Conservation (phyloP, 1,140 invertebrate species). For the Megathymus violae region DNA sequence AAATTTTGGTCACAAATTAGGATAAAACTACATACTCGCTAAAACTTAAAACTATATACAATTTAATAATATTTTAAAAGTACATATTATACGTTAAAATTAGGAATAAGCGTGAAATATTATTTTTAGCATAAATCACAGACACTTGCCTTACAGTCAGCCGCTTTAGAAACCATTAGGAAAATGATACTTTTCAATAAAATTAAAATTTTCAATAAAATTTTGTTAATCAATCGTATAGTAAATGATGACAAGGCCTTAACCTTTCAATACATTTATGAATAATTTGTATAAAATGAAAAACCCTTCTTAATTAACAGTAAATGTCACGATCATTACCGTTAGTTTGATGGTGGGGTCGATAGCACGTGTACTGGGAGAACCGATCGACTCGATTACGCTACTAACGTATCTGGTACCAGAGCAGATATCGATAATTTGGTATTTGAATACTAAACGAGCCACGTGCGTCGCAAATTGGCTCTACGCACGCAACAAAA, state of each 20-base stretch:
- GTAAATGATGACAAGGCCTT: conserved; percentile 17
- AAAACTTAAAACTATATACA: conserved; percentile 76
- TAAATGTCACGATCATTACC: background rate
- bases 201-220: no score
- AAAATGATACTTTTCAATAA: conserved; percentile 26
- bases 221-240: conserved; percentile 19
- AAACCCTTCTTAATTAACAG: background rate
- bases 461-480: conserved; percentile 7
- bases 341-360: background rate
- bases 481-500: conserved; percentile 43
- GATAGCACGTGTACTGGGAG: background rate
- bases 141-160: conserved; percentile 71
- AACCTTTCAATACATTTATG: conserved; percentile 4
- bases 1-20: conserved; percentile 72
- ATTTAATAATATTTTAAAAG: conserved; percentile 52
- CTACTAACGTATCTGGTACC: background rate
- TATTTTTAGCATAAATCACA: conserved; percentile 80
- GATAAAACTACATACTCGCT: conserved; percentile 53
- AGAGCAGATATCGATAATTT: conserved; percentile 15
- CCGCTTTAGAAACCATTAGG: conserved; percentile 39
- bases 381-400: no score
- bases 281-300: background rate
- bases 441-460: conserved; percentile 33
- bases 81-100: conserved; percentile 65
- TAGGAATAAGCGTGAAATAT: conserved; percentile 77